Percentiles rank a stretch among this genome's conserved stretches.
These are phyloP conservation scores for Blastobasis lacticolella DNA, from an alignment of 2,888 invertebrate species.

Conservation along the genomic window DNA sequence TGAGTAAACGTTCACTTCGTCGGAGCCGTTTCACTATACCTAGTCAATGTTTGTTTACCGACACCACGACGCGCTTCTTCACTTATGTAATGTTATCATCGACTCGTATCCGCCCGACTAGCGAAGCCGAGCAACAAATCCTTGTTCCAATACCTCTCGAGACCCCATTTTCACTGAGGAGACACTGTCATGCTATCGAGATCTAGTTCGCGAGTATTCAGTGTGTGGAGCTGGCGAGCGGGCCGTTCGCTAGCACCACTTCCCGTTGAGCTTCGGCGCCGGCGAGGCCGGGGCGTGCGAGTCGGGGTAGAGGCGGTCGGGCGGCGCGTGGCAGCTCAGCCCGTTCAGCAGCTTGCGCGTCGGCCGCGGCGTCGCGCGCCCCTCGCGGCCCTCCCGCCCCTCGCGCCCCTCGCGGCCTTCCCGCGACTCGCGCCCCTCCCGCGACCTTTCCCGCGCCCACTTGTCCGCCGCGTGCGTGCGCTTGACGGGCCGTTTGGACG, in stretches of 20 bases:
- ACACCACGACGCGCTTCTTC: no score
- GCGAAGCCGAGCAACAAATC: no score
- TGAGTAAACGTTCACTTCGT: no score
- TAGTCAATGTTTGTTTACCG: no score
- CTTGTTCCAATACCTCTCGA: no score
- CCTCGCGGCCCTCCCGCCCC: conserved; percentile 38
- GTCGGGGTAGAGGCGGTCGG: conserved; percentile 55
- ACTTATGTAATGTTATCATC: no score
- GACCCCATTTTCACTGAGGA: no score
- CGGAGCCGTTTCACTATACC: no score
- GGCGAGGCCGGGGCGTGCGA: conserved; percentile 31
- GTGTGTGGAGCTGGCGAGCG: no score
- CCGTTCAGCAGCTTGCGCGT: conserved; percentile 38
- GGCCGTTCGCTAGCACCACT: conserved; percentile 41
- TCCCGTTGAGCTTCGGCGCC: conserved; percentile 25
- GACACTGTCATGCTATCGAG: no score
- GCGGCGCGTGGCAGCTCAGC: conserved; percentile 26
- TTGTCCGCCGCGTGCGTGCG: conserved; percentile 64
- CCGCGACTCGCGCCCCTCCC: conserved; percentile 30
- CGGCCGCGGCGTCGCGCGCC: conserved; percentile 56
- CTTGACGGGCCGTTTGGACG: conserved; percentile 75
- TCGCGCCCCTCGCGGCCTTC: conserved; percentile 48
- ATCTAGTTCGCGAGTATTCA: no score
- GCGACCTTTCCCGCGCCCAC: conserved; percentile 37
- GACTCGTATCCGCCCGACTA: no score